Conservation (phyloP, 2,888 invertebrate species). For the Gymnosoma rotundatum region DNA sequence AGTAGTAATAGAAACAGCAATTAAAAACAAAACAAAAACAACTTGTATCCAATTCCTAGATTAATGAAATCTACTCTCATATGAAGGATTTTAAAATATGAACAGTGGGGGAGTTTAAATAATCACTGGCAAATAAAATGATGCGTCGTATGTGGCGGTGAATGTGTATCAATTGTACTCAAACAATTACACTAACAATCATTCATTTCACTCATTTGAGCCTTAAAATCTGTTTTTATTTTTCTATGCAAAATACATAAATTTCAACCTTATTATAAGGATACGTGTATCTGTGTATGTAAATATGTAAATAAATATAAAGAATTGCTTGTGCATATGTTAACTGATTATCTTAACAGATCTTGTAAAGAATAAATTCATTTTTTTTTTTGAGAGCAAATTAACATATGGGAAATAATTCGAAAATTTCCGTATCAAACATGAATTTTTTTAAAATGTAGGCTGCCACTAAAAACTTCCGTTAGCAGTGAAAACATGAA, state of each 20-base stretch:
- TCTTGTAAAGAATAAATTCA: background rate
- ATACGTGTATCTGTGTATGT: conserved; percentile 3
- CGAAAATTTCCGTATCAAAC: too few species aligned
- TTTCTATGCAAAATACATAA: conserved; percentile 81
- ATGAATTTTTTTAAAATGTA: too few species aligned
- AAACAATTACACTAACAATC: conserved; percentile 59
- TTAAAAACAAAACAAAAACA: conserved; percentile 15
- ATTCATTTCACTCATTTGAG: conserved; percentile 72
- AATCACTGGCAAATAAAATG: conserved; percentile 11
- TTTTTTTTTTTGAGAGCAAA: too few species aligned
- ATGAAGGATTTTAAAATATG: conserved; percentile 25
- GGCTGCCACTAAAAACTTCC: too few species aligned
- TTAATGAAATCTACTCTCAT: conserved; percentile 62
- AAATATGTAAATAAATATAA: background rate
- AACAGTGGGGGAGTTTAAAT: conserved; percentile 41
- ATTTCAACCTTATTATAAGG: conserved; percentile 78
- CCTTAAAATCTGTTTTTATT: conserved; percentile 78
- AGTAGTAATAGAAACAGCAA: conserved; percentile 12
- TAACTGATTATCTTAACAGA: conserved; percentile 20
- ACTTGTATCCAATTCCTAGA: conserved; percentile 64
- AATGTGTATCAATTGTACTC: conserved; percentile 1
- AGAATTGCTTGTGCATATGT: background rate
- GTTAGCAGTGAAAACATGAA: too few species aligned
- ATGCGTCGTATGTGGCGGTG: background rate
- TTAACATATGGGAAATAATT: too few species aligned